Conservation (phyloP, 2,797 vertebrate genomes). For the Heliangelus exortis region DNA sequence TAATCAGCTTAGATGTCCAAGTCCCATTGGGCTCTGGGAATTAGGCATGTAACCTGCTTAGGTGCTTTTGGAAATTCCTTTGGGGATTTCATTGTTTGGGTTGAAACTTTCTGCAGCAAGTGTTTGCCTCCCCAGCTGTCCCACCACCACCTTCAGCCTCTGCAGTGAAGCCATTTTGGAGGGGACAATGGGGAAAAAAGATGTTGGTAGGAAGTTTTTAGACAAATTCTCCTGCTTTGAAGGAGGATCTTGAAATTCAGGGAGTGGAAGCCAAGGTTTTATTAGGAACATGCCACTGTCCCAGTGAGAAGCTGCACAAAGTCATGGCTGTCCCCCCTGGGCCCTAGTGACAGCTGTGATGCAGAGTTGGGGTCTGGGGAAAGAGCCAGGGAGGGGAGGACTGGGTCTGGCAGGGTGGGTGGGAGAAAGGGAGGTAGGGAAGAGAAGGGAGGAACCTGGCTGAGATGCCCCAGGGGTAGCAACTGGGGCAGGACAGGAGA, state of each 20-base stretch:
- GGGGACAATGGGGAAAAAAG: not conserved
- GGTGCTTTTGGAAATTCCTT: constrained; percentile 43
- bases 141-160: not conserved
- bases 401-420: not conserved
- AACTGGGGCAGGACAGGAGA: not conserved
- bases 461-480: not conserved
- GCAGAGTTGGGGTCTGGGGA: not conserved
- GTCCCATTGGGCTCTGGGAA: constrained; percentile 37
- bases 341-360: not conserved
- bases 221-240: not conserved
- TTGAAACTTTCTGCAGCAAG: constrained; percentile 9
- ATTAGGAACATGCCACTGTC: rapidly evolving
- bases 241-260: not conserved
- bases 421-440: not conserved
- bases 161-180: not conserved
- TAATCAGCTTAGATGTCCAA: constrained; percentile 47
- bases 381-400: not conserved
- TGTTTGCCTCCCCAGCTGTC: not conserved
- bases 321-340: not conserved
- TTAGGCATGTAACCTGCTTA: constrained; percentile 54
- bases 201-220: not conserved
- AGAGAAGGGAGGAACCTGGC: not conserved
- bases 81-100: constrained; percentile 39
- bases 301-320: not conserved
- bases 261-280: rapidly evolving